Conservation (phyloP, 2,888 invertebrate genomes). For the Gibbula magus region DNA sequence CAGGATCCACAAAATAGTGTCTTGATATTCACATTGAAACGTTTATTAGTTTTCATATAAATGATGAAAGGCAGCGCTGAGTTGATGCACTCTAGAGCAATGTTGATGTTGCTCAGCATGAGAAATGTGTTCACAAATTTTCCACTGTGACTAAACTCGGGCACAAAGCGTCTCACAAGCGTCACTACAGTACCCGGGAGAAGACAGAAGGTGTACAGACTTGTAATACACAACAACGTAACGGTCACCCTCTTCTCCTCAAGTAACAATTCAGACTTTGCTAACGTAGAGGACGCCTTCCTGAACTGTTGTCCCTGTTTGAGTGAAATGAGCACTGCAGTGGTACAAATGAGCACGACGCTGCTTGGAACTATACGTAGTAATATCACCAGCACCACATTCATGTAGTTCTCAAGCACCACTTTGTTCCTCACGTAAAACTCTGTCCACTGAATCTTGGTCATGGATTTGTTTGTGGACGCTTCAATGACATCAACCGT, state of each 20-base stretch:
- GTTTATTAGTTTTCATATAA: background rate
- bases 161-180: background rate
- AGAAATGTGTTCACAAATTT: background rate
- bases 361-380: background rate
- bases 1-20: background rate
- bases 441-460: background rate
- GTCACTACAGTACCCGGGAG: background rate
- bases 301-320: background rate
- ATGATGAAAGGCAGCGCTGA: background rate
- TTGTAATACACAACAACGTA: background rate
- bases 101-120: background rate
- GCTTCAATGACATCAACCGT: background rate
- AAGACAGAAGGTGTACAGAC: background rate
- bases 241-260: background rate
- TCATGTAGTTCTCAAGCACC: background rate
- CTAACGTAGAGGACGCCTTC: background rate
- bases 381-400: background rate
- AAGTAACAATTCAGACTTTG: background rate
- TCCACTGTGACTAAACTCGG: background rate
- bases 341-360: background rate
- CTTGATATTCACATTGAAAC: background rate
- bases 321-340: background rate
- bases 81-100: background rate
- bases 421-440: background rate
- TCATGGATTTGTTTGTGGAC: background rate